phyloP scores from a whole-genome alignment of 2,888 invertebrate species.

The Perizoma flavofasciatum region DNA sequence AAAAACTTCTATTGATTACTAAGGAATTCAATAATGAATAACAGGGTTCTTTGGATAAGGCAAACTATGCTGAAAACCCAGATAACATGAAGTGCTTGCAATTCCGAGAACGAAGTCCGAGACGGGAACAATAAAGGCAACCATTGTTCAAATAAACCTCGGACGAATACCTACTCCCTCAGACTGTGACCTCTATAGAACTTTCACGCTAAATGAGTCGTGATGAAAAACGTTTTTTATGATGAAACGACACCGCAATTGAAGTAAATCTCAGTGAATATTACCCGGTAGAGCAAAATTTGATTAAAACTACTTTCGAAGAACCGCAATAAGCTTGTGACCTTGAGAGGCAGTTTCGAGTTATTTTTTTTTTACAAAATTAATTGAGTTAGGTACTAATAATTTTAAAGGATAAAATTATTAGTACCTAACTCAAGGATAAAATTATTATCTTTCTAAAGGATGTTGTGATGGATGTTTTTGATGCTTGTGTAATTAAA shows the following conservation, averaged over 20 bases:
- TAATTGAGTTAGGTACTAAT: neutral
- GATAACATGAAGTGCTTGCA: conserved; percentile 30
- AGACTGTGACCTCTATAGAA: conserved; percentile 41
- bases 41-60: conserved; percentile 22
- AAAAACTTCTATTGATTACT: neutral
- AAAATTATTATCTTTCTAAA: too few relatives aligned
- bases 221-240: conserved; percentile 23
- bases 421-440: too few relatives aligned
- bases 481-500: neutral
- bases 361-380: neutral
- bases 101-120: conserved; percentile 39
- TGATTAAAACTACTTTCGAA: conserved; percentile 24
- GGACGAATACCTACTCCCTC: conserved; percentile 25
- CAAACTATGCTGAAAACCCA: conserved; percentile 25
- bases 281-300: conserved; percentile 15
- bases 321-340: conserved; percentile 8
- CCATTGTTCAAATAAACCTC: conserved; percentile 52
- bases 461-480: neutral
- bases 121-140: conserved; percentile 40
- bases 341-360: neutral
- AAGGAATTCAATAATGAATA: neutral
- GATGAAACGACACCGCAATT: conserved; percentile 17
- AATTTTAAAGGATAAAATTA: too few relatives aligned
- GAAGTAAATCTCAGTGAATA: conserved; percentile 15
- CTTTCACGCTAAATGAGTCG: conserved; percentile 34